Conservation (phyloP, 2,113 vertebrate genomes). For the Poecilia latipinna region DNA sequence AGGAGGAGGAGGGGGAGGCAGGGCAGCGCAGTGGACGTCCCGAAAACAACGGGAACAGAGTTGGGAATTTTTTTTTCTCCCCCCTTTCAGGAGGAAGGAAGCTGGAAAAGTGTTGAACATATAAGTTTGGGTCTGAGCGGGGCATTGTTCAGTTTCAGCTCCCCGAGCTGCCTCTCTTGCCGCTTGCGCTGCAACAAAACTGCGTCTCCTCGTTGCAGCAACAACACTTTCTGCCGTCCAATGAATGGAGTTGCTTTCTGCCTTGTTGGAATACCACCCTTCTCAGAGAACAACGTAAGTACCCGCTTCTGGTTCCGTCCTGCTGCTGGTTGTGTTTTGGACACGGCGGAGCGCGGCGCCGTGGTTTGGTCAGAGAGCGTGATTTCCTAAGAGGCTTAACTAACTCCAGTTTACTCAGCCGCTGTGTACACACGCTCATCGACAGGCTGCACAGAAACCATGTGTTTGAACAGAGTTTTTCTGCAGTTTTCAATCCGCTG, state of each 20-base stretch:
- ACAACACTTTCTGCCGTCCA: conserved; percentile 77
- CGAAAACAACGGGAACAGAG: conserved; percentile 70
- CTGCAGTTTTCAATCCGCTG: neutral
- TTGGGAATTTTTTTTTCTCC: conserved; percentile 11
- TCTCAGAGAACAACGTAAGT: conserved; percentile 84
- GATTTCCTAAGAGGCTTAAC: conserved; percentile 80
- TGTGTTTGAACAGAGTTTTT: conserved; percentile 18
- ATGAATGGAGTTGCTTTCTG: conserved; percentile 99
- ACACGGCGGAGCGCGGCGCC: conserved; percentile 11
- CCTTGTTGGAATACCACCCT: conserved; percentile 97
- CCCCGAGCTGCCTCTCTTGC: neutral
- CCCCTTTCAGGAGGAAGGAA: conserved; percentile 59
- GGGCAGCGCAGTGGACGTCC: conserved; percentile 44
- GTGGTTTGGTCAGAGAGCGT: conserved; percentile 68
- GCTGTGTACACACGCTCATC: conserved; percentile 48
- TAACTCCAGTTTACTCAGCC: conserved; percentile 66
- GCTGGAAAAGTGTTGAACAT: conserved; percentile 52
- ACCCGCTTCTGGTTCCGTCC: neutral
- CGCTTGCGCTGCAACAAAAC: conserved; percentile 40
- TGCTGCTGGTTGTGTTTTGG: conserved; percentile 4
- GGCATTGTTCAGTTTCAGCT: conserved; percentile 24
- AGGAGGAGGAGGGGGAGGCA: conserved; percentile 55
- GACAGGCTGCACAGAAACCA: conserved; percentile 29
- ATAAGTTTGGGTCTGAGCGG: conserved; percentile 49
- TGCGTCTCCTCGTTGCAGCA: conserved; percentile 56